Conservation (phyloP, 2,888 invertebrate genomes). For the Poecilus cupreus region DNA sequence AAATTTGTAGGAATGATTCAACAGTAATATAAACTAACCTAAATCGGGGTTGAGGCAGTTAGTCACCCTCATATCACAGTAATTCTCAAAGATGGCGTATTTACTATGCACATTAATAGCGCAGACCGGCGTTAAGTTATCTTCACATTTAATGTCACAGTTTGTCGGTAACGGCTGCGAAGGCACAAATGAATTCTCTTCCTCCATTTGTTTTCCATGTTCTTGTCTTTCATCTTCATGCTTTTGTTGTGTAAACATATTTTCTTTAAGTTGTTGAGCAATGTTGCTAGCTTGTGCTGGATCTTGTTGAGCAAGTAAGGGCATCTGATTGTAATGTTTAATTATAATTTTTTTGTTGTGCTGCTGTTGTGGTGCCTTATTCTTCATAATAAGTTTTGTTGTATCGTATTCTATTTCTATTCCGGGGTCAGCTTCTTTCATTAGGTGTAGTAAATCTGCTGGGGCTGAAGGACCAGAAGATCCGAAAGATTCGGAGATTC, state of each 20-base stretch:
- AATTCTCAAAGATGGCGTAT: conserved; percentile 8
- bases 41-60: not conserved
- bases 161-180: not conserved
- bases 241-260: not conserved
- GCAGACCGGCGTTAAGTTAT: not conserved
- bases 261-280: not conserved
- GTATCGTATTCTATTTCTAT: conserved; percentile 21
- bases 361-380: not conserved
- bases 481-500: not conserved
- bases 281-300: not conserved
- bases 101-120: not conserved
- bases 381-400: not conserved
- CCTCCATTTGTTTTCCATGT: not conserved
- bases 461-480: not conserved
- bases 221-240: not conserved
- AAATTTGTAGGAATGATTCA: not conserved
- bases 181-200: not conserved
- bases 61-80: not conserved
- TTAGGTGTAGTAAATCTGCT: not conserved
- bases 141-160: conserved; percentile 2
- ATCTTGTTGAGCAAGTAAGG: not conserved
- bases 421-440: not conserved
- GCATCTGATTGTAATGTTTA: not conserved
- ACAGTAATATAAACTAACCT: not conserved
- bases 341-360: not conserved